Base-by-base conservation (phyloP, 92 coral and sea anemone species). In the Actinostola sp. region DNA sequence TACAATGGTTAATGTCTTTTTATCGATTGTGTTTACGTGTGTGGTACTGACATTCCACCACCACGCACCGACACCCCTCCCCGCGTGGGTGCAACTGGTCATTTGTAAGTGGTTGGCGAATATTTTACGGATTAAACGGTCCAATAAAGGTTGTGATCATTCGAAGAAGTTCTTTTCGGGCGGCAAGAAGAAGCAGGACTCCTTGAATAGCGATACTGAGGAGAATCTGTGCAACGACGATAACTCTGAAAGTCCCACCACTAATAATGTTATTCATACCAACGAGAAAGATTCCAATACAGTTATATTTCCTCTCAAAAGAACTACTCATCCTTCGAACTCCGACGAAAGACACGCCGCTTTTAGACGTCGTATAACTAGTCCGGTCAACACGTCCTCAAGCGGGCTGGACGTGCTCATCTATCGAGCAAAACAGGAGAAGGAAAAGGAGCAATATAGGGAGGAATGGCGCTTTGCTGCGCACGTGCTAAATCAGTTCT, bases 381-480 rank as follows among this genome's bases (percentile, higher is more conserved):
- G 51, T 19, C 92, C 77, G 29, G 51, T 15, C 23, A 57, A 33
- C 17, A 75, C 70, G 56, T 83, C 78, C 33, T 62, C 79, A 7
- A 89, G 83, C 30, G 97, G 87, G 41, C 75, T 91, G 41, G 97
- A 91, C 36, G 77, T 77, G 42, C 92, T 91, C 24, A 77, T 87
- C 14, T 62, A 83, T 66, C 85, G 92, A 21, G 86, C 89, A 34
- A 83, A 72, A 32, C 89, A 77, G 51, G 97, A 91, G 27, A 90
- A 87, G 29, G 97, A 91, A 52, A 83, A 87, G 36, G 89, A 87
- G 28, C 71, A 50, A 8, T 78, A 76, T 45, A 46, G 82, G 19
- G 92, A 91, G 26, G 89, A 91, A 63, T 91, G 97, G 97, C 80
- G 83, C 21, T 91, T 91, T 66, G 97, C 97, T 1, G 97, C 97